phyloP scores from a whole-genome alignment of 1,140 invertebrate genomes.

The Trachymyrmex septentrionalis region DNA sequence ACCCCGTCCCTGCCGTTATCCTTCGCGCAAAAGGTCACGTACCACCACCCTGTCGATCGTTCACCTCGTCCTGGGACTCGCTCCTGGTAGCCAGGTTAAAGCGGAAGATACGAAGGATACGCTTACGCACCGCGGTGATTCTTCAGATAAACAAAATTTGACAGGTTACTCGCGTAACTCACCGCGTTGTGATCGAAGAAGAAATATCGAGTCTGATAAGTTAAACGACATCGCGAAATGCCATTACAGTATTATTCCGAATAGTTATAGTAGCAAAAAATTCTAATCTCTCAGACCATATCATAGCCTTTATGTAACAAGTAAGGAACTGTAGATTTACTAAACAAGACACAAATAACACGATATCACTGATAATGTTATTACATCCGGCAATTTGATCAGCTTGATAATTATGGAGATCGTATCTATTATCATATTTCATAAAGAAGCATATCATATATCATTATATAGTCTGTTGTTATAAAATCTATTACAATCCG shows the following conservation, averaged over 20 bases:
- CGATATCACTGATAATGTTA: neutral
- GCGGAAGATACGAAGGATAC: constrained; percentile 78
- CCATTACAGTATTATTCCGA: neutral
- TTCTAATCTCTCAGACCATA: neutral
- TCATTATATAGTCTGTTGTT: neutral
- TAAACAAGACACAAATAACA: neutral
- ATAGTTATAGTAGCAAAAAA: neutral
- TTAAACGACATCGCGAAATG: constrained; percentile 6
- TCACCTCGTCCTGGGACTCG: constrained; percentile 85
- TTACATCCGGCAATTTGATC: neutral
- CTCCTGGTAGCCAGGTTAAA: constrained; percentile 82
- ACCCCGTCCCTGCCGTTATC: constrained; percentile 82
- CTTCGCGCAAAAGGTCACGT: constrained; percentile 86
- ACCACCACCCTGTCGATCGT: constrained; percentile 84
- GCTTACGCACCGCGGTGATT: constrained; percentile 11
- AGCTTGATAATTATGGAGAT: neutral
- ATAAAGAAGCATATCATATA: neutral
- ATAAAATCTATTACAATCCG: neutral
- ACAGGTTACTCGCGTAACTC: neutral
- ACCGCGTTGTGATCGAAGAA: neutral
- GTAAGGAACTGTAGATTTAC: neutral
- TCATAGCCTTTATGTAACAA: neutral
- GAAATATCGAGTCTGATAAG: neutral
- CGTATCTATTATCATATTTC: neutral
- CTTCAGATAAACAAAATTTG: constrained; percentile 1